A percentile compares a stretch with the other conserved stretches of the same genome.
Conservation (phyloP, 2,113 vertebrate species). For the Danionella cerebrum region DNA sequence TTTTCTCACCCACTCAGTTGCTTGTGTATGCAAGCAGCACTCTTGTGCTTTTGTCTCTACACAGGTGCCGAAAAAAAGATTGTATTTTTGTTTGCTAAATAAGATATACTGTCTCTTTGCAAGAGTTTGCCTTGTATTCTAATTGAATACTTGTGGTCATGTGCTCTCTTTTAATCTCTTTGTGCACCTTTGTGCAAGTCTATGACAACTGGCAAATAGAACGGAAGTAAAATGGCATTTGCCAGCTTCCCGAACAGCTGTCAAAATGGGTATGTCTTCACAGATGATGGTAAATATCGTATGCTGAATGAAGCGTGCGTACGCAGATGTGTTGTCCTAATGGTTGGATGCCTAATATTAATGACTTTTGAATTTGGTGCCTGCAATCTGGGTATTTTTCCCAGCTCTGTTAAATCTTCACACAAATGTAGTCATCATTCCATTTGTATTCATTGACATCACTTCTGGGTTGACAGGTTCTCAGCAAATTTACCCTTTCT, state of each 20-base stretch:
- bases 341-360: too few relatives aligned
- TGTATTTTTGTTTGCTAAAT: neutral
- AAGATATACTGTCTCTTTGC: slow-evolving; percentile 1
- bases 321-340: too few relatives aligned
- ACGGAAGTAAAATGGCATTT: slow-evolving; percentile 1
- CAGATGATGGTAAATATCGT: too few relatives aligned
- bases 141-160: neutral
- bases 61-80: neutral
- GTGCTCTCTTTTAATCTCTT: neutral
- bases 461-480: too few relatives aligned
- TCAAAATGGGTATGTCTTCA: too few relatives aligned
- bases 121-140: neutral
- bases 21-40: neutral
- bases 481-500: too few relatives aligned
- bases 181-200: neutral
- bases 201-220: slow-evolving; percentile 14
- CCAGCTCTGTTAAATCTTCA: too few relatives aligned
- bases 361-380: too few relatives aligned
- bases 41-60: neutral
- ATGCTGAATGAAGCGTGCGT: too few relatives aligned
- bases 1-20: neutral
- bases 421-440: too few relatives aligned
- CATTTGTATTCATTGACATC: too few relatives aligned
- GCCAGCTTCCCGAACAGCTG: neutral
- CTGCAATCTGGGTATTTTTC: too few relatives aligned